A percentile compares a stretch with the other conserved stretches of the same genome.
Conservation (phyloP, 2,113 vertebrate genomes). For the Ceuthmochares aereus region DNA sequence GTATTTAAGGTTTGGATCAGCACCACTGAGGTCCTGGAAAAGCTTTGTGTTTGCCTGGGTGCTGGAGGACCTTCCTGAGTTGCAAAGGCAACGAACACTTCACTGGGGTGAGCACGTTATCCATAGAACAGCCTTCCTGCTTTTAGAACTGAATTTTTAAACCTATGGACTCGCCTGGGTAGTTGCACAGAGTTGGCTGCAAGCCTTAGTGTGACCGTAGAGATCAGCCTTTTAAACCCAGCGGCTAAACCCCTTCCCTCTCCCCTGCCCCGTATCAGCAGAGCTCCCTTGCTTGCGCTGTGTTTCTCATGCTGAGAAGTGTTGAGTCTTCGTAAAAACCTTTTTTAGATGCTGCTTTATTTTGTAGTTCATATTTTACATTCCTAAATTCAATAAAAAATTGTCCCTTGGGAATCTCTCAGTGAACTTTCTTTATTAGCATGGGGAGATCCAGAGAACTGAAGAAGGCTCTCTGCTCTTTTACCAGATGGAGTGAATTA, state of each 20-base stretch:
- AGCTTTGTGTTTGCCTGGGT: accelerated
- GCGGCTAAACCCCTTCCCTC: not conserved
- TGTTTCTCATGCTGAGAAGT: not conserved
- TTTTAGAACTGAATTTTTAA: not conserved
- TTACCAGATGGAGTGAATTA: not conserved
- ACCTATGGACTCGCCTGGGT: accelerated
- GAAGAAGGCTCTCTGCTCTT: not conserved
- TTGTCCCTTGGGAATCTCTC: not conserved
- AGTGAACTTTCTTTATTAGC: not conserved
- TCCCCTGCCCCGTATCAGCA: not conserved
- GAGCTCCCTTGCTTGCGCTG: accelerated
- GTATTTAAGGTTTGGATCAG: accelerated
- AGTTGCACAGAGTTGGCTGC: not conserved
- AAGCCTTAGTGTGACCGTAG: not conserved
- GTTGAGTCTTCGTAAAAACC: not conserved
- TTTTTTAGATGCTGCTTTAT: not conserved
- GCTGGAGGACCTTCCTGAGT: not conserved
- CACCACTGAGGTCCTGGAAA: not conserved
- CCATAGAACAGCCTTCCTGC: not conserved
- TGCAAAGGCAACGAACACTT: accelerated
- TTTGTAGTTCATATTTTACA: not conserved
- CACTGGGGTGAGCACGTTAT: accelerated
- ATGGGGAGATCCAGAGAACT: not conserved
- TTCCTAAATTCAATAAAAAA: not conserved
- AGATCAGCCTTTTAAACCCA: not conserved